Conservation (phyloP, 2,888 invertebrate species). For the Hedya salicella region DNA sequence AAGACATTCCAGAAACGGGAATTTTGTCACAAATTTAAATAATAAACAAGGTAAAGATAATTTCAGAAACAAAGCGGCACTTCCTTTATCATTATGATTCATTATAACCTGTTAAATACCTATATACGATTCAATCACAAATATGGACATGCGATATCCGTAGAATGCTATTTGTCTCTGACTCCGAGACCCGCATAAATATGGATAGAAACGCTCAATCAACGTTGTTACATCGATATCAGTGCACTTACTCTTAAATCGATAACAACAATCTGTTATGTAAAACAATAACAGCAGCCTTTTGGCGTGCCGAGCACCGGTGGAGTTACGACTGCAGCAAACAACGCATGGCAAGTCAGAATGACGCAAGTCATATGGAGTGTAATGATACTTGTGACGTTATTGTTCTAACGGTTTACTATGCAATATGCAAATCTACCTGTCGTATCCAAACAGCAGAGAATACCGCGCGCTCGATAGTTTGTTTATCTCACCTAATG, state of each 20-base stretch:
- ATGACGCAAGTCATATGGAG: conserved; percentile 7
- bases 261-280: conserved; percentile 21
- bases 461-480: conserved; percentile 25
- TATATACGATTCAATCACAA: conserved; percentile 4
- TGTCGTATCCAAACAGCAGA: conserved; percentile 28
- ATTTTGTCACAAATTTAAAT: too few species aligned
- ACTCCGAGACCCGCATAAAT: neutral
- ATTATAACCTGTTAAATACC: conserved; percentile 1
- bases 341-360: neutral
- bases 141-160: conserved; percentile 20
- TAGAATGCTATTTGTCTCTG: conserved; percentile 13
- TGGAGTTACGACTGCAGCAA: conserved; percentile 20
- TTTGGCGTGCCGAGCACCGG: conserved; percentile 11
- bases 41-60: neutral
- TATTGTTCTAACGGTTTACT: conserved; percentile 4
- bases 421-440: conserved; percentile 28
- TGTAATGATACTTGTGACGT: conserved; percentile 14
- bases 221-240: conserved; percentile 15
- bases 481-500: conserved; percentile 40
- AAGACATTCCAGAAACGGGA: too few species aligned
- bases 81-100: conserved; percentile 14
- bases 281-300: conserved; percentile 25
- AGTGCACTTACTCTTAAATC: conserved; percentile 29
- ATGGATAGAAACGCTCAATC: conserved; percentile 22
- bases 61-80: conserved; percentile 1